Evolutionary conservation across 2,888 invertebrate species (phyloP).

Genomic region (Hypsopygia costalis): DNA sequence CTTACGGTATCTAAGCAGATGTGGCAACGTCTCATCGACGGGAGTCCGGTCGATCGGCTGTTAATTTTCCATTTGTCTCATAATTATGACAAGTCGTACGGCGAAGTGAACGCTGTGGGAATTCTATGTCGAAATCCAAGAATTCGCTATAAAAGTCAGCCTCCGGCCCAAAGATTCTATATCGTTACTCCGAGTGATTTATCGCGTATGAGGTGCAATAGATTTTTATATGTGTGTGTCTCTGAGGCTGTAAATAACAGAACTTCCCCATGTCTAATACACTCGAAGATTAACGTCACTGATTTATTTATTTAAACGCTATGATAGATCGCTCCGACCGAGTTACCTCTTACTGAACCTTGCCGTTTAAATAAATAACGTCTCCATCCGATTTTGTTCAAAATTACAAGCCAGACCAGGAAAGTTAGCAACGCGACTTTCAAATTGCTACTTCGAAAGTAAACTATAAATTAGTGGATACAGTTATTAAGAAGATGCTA

Average conservation of each 20-base stretch:
- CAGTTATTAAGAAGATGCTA: slow-evolving; percentile 9
- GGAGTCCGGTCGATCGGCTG: not conserved
- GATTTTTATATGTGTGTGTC: slow-evolving; percentile 69
- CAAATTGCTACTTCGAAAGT: slow-evolving; percentile 10
- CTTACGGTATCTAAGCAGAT: slow-evolving; percentile 2
- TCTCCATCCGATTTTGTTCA: not conserved
- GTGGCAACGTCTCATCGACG: not conserved
- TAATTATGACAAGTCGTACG: slow-evolving; percentile 39
- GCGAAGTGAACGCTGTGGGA: slow-evolving; percentile 45
- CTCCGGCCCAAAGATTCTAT: slow-evolving; percentile 21
- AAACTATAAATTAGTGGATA: slow-evolving; percentile 3
- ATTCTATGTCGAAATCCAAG: slow-evolving; percentile 54
- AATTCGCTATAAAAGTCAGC: slow-evolving; percentile 56
- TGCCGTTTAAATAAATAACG: slow-evolving; percentile 20
- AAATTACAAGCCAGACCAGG: not conserved
- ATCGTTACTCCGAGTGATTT: slow-evolving; percentile 42
- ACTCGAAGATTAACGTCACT: slow-evolving; percentile 52
- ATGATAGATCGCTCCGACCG: slow-evolving; percentile 51
- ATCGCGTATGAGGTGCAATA: slow-evolving; percentile 51
- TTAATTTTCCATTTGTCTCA: slow-evolving; percentile 34
- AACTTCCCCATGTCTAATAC: slow-evolving; percentile 37
- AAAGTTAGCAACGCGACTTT: slow-evolving; percentile 9
- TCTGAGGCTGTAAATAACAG: slow-evolving; percentile 66
- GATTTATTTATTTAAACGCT: slow-evolving; percentile 67
- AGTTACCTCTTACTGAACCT: slow-evolving; percentile 26